Percentiles rank a stretch among this genome's conserved stretches.
These are phyloP conservation scores for Neolamprologus toae DNA, from an alignment of 2,113 vertebrate species.

Conservation along the genomic window DNA sequence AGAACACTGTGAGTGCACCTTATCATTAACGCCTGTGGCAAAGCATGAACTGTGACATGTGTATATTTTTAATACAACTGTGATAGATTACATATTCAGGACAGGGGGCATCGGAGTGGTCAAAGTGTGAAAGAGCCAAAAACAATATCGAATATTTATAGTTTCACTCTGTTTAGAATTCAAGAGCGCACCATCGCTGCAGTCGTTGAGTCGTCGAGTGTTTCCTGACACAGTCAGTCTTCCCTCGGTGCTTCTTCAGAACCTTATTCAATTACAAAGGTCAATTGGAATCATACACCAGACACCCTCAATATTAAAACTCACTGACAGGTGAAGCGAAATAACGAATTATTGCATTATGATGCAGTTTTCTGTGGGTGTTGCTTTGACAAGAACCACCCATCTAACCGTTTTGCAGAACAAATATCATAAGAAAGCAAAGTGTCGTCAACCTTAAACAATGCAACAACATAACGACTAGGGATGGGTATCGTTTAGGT, in stretches of 20 bases:
- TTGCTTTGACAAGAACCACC: background rate
- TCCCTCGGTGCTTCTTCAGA: background rate
- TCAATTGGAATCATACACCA: background rate
- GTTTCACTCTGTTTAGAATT: background rate
- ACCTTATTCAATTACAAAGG: background rate
- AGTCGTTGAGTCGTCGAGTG: background rate
- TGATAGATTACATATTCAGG: background rate
- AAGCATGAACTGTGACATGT: background rate
- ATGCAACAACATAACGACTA: background rate
- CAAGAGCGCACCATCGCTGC: background rate
- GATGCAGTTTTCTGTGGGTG: background rate
- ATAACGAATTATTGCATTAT: background rate
- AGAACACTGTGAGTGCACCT: background rate
- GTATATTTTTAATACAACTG: background rate
- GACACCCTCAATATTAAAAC: background rate
- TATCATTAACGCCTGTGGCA: background rate
- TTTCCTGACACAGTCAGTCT: background rate
- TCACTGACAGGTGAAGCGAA: background rate
- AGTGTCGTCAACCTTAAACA: background rate
- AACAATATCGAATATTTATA: background rate
- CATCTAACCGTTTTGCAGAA: background rate
- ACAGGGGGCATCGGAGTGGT: background rate
- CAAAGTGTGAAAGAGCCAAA: background rate
- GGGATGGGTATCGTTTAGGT: too few relatives aligned
- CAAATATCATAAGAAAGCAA: background rate